Base-by-base conservation (phyloP, 2,797 vertebrate species). In the Molossus molossus region DNA sequence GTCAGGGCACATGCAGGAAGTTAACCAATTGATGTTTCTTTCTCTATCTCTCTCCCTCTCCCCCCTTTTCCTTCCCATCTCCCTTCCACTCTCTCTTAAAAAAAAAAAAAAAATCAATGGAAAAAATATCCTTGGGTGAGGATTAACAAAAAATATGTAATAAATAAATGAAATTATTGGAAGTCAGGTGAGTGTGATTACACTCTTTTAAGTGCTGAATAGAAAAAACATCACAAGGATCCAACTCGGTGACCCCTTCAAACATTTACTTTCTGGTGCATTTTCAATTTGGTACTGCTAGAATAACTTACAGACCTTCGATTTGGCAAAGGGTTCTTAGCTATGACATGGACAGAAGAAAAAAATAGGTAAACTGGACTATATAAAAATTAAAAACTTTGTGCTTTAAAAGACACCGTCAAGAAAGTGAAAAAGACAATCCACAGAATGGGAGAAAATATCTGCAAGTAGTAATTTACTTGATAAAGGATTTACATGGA, bases 321-420 rank as follows among this genome's bases (percentile, higher is more conserved):
- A 40, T 27, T 50, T 76, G 21, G 76, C 40, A 87, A 64, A 73
- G 29, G 33, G 60, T 50, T 83, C 70, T 79, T 50, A 75, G 40
- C 80, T 27, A 80, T 37, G 33, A 90, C 69, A 81, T 1, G 40
- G 40, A 87, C 14, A 67, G 25, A 50, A 84, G 37, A 33, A 77
- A 72, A 79, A 72, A 45, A 13, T 40, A 55, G 25, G 13, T 29
- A 82, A 72, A 64, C 0, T 21, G 9, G 50, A 83, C 69, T 83
- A 64, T 5, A 82, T 77, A n/a, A 90, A 86, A 94, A 79, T 62
- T 82, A 7, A 27, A 81, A 95, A 75, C 7, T 84, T 15, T 95
- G 25, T 81, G 69, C 17, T 77, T 86, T 45, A 50, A 77, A 89
- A n/a, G n/a, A 79, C 23, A 27, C 9, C 13, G 48, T 45, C 60